phyloP scores from a whole-genome alignment of 2,113 vertebrate species.

The Podiceps cristatus region DNA sequence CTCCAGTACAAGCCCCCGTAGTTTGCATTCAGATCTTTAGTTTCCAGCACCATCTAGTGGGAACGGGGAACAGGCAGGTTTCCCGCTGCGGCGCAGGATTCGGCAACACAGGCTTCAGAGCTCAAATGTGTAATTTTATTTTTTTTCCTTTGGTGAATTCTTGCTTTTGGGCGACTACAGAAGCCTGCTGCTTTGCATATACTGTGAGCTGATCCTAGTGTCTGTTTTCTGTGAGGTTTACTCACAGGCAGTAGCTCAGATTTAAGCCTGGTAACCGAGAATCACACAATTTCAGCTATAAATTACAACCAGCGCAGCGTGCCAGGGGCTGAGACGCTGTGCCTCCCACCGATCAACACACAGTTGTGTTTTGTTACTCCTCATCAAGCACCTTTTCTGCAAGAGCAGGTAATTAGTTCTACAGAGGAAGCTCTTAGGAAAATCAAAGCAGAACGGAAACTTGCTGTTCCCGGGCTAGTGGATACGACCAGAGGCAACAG shows the following conservation, averaged over 20 bases:
- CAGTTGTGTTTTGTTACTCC: not conserved
- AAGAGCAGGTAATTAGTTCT: not conserved
- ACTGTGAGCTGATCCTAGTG: fast-evolving
- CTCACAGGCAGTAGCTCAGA: not conserved
- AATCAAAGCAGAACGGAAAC: not conserved
- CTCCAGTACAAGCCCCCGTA: fast-evolving
- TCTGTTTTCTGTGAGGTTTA: not conserved
- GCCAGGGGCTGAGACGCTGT: not conserved
- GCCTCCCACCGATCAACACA: fast-evolving
- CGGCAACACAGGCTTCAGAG: fast-evolving
- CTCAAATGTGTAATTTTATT: too few species aligned
- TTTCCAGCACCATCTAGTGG: constrained; percentile 36
- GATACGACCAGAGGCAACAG: not conserved
- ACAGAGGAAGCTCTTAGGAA: not conserved
- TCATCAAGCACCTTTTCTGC: not conserved
- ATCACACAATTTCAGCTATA: too few species aligned
- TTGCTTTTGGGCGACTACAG: not conserved
- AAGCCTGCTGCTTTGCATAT: not conserved
- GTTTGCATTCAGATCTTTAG: fast-evolving
- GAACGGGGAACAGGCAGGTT: fast-evolving
- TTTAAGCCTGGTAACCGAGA: not conserved
- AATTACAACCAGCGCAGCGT: fast-evolving
- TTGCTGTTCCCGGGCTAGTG: not conserved
- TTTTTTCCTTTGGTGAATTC: not conserved
- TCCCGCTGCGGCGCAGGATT: fast-evolving